A percentile compares a stretch with the other conserved stretches of the same genome.
Conservation (phyloP, 2,113 vertebrate genomes). For the Sorex araneus region DNA sequence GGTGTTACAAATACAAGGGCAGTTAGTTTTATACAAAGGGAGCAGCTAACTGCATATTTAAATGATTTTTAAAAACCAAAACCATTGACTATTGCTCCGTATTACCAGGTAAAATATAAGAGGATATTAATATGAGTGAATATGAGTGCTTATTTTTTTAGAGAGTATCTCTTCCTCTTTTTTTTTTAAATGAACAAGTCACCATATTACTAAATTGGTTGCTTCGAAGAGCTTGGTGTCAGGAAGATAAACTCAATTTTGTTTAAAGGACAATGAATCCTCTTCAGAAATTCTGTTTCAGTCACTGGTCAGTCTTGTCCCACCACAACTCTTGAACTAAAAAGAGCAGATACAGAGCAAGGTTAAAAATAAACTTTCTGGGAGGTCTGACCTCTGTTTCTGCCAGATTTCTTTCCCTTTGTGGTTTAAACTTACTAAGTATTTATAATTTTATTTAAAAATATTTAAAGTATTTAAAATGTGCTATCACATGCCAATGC, state of each 20-base stretch:
- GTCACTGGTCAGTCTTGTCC: neutral
- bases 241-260: neutral
- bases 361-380: constrained; percentile 19
- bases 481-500: neutral
- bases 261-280: constrained; percentile 36
- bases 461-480: neutral
- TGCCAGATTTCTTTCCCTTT: neutral
- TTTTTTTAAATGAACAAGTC: constrained; percentile 11
- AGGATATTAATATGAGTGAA: neutral
- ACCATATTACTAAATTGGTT: neutral
- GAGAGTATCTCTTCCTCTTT: neutral
- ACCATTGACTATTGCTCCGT: neutral
- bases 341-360: neutral
- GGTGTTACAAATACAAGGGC: neutral
- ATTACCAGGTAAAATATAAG: constrained; percentile 39
- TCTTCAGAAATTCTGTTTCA: constrained; percentile 33
- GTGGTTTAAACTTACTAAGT: constrained; percentile 25
- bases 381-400: constrained; percentile 21
- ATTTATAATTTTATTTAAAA: constrained; percentile 42
- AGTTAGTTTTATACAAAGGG: too few species aligned
- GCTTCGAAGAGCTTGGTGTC: constrained; percentile 5
- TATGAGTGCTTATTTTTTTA: constrained; percentile 36
- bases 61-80: neutral
- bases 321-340: neutral
- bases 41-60: neutral